phyloP scores from a whole-genome alignment of 1,140 invertebrate species.

The Drosophila parabipectinata region DNA sequence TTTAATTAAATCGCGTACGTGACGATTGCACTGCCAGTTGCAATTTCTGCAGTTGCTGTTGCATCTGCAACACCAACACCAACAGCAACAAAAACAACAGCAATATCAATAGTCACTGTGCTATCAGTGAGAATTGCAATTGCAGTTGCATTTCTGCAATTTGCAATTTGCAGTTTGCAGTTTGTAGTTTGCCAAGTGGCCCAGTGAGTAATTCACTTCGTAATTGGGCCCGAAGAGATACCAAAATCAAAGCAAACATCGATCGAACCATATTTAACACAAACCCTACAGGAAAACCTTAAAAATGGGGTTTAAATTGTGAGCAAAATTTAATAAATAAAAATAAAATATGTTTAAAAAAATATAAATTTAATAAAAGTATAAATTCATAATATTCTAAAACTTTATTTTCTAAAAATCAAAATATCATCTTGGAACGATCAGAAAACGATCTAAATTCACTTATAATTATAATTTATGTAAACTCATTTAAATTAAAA shows the following conservation, averaged over 20 bases:
- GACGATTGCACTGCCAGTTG: conserved; percentile 32
- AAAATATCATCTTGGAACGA: too few relatives aligned
- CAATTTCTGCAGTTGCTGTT: conserved; percentile 7
- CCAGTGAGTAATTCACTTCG: conserved; percentile 41
- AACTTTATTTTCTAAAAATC: too few relatives aligned
- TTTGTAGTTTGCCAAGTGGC: conserved; percentile 2
- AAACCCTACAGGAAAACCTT: neutral
- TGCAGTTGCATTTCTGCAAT: conserved; percentile 6
- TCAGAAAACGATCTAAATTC: neutral
- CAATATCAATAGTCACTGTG: conserved; percentile 21
- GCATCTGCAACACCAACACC: conserved; percentile 2
- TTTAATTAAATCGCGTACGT: conserved; percentile 55
- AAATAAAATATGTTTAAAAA: too few relatives aligned
- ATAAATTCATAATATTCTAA: too few relatives aligned
- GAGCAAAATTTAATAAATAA: too few relatives aligned
- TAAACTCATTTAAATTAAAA: neutral
- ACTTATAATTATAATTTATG: neutral
- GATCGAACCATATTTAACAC: neutral
- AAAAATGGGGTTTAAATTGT: neutral
- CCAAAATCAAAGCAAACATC: conserved; percentile 28
- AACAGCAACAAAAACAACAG: neutral
- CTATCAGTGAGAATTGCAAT: conserved; percentile 30
- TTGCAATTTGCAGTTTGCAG: conserved; percentile 1
- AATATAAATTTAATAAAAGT: too few relatives aligned
- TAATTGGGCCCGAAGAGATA: conserved; percentile 32